Percentiles rank a stretch among this genome's conserved stretches.
Conservation (phyloP, 1,140 invertebrate genomes). For the Zelostemma sp. region DNA sequence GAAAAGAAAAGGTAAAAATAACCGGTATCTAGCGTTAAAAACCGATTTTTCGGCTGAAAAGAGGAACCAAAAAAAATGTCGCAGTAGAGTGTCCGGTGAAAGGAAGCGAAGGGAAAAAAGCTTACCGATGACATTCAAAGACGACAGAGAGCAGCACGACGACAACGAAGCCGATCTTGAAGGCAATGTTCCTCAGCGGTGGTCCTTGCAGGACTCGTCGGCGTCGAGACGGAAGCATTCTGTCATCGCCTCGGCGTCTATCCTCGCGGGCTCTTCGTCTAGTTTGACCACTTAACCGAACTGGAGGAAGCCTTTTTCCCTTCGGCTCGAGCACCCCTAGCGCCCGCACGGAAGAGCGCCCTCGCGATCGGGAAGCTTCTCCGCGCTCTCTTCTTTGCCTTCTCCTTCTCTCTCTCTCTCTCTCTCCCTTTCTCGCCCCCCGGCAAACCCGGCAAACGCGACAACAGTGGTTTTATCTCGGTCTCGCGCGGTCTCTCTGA, state of each 20-base stretch:
- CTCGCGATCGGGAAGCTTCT: slow-evolving; percentile 44
- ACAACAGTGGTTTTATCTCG: slow-evolving; percentile 9
- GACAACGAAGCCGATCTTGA: slow-evolving; percentile 40
- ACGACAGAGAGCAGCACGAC: slow-evolving; percentile 52
- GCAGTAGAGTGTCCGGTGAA: no score
- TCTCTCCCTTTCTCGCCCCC: slow-evolving; percentile 8
- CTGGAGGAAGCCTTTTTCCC: slow-evolving; percentile 41
- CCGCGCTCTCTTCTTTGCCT: slow-evolving; percentile 13
- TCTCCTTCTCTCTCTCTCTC: slow-evolving; percentile 15
- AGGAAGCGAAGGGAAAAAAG: slow-evolving; percentile 25
- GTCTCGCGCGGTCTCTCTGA: slow-evolving; percentile 58
- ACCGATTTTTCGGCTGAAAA: no score
- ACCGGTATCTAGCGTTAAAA: no score
- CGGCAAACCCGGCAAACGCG: background rate
- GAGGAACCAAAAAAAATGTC: no score
- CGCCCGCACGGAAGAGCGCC: slow-evolving; percentile 57
- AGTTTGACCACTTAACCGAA: slow-evolving; percentile 54
- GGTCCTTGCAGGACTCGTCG: slow-evolving; percentile 60
- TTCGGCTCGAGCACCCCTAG: slow-evolving; percentile 55
- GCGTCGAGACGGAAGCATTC: slow-evolving; percentile 65
- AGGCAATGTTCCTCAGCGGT: slow-evolving; percentile 48
- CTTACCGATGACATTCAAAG: slow-evolving; percentile 61
- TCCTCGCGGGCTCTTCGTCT: slow-evolving; percentile 50
- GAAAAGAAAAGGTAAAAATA: no score
- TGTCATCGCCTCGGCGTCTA: slow-evolving; percentile 65